Evolutionary conservation across 37 sponge, comb jelly and placozoan genomes (phyloP).

Genomic region (Beroe ovata): DNA sequence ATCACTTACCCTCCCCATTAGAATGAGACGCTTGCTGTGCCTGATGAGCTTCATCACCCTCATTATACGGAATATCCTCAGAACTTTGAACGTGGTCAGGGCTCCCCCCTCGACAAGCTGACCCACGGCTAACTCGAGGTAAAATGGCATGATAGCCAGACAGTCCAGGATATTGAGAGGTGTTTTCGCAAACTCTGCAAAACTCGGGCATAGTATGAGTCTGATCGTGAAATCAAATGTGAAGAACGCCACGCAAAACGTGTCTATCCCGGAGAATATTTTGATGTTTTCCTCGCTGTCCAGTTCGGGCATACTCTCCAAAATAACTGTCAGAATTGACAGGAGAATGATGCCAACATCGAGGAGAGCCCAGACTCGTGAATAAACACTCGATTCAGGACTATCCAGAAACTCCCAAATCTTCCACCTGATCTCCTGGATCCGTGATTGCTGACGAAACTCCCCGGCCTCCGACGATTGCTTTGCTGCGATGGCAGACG

Average conservation of each 20-base stretch:
- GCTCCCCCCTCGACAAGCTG: conserved; percentile 15
- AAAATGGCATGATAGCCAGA: conserved; percentile 43
- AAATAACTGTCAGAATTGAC: conserved; percentile 29
- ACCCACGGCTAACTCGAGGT: conserved; percentile 25
- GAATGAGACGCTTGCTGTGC: conserved; percentile 60
- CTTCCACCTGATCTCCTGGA: not conserved
- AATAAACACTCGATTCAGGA: conserved; percentile 27
- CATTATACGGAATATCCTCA: conserved; percentile 55
- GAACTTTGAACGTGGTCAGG: conserved; percentile 25
- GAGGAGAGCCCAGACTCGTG: conserved; percentile 6
- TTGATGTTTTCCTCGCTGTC: not conserved
- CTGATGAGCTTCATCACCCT: conserved; percentile 31
- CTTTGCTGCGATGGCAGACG: not conserved
- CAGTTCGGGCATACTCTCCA: conserved; percentile 44
- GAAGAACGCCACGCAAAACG: conserved; percentile 40
- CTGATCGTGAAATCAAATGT: conserved; percentile 28
- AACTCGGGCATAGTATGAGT: conserved; percentile 22
- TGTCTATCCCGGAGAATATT: conserved; percentile 9
- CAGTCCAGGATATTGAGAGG: conserved; percentile 24
- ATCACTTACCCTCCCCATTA: conserved; percentile 41
- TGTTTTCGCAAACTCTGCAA: not conserved
- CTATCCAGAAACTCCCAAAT: conserved; percentile 44
- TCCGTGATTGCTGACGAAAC: not conserved
- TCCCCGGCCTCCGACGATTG: not conserved
- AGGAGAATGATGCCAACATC: conserved; percentile 9